Percentiles rank a stretch among this genome's conserved stretches.
These are phyloP conservation scores for Papilio polyxenes DNA, from an alignment of 1,140 invertebrate genomes.

Conservation along the genomic window DNA sequence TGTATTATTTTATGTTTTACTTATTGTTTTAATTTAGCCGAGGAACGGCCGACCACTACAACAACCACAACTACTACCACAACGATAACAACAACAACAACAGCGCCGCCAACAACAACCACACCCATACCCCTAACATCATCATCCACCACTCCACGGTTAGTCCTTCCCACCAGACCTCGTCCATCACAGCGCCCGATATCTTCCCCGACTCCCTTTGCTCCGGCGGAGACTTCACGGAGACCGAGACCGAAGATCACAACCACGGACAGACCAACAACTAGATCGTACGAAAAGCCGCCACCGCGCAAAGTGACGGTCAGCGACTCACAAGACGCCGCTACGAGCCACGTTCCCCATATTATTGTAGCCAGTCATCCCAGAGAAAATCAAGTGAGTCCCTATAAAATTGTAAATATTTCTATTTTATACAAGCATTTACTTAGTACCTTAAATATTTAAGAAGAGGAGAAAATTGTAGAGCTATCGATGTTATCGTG, in stretches of 20 bases:
- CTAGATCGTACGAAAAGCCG: conserved; percentile 63
- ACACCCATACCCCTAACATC: conserved; percentile 49
- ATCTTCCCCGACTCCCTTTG: conserved; percentile 57
- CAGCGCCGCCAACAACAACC: conserved; percentile 42
- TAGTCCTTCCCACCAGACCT: conserved; percentile 53
- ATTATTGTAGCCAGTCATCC: conserved; percentile 85
- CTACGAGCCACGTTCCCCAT: conserved; percentile 76
- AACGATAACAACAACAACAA: conserved; percentile 60
- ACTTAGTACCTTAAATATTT: background rate
- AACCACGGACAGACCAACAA: conserved; percentile 64
- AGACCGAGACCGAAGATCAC: conserved; percentile 56
- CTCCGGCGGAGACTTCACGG: conserved; percentile 49
- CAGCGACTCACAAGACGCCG: conserved; percentile 62
- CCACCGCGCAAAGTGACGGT: conserved; percentile 64
- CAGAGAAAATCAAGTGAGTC: conserved; percentile 79
- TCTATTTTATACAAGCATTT: conserved; percentile 10
- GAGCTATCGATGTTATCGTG: too few relatives aligned
- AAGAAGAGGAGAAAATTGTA: background rate
- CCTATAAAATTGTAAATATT: background rate
- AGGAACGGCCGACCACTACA: conserved; percentile 60
- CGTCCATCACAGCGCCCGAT: conserved; percentile 49
- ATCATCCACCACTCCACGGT: conserved; percentile 50
- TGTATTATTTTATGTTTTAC: background rate
- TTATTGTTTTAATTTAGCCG: conserved; percentile 48
- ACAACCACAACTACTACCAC: conserved; percentile 59